These are phyloP conservation scores for Danio jaintianensis DNA, from an alignment of 2,797 vertebrate species.

Conservation along the genomic window DNA sequence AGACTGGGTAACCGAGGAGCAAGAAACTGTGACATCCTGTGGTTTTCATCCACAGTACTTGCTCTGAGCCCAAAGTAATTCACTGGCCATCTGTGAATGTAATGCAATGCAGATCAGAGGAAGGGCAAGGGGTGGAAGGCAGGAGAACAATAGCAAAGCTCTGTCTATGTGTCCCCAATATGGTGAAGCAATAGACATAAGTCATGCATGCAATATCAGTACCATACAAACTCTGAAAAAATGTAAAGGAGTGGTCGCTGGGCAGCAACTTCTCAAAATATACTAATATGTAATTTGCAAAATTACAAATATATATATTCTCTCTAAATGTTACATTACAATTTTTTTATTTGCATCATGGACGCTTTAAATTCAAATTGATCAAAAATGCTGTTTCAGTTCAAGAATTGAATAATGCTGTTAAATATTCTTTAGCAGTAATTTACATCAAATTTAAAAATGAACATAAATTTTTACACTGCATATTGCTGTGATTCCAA, in stretches of 20 bases:
- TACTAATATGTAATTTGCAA: no score
- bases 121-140: conserved; percentile 61
- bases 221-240: background rate
- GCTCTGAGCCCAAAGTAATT: conserved; percentile 53
- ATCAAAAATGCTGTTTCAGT: no score
- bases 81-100: conserved; percentile 51
- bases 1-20: conserved; percentile 19
- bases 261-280: no score
- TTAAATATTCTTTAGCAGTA: background rate
- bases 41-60: conserved; percentile 44
- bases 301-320: no score
- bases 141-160: conserved; percentile 58
- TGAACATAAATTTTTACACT: background rate
- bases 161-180: conserved; percentile 49
- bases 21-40: conserved; percentile 59
- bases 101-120: conserved; percentile 52
- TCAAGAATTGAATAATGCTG: background rate
- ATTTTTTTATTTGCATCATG: no score
- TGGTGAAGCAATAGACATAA: conserved; percentile 48
- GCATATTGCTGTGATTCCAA: background rate
- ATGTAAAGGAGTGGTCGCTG: no score
- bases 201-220: background rate
- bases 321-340: no score
- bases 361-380: no score
- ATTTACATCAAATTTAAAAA: conserved; percentile 1